phyloP scores from a whole-genome alignment of 2,113 vertebrate genomes.

The Dascyllus trimaculatus region DNA sequence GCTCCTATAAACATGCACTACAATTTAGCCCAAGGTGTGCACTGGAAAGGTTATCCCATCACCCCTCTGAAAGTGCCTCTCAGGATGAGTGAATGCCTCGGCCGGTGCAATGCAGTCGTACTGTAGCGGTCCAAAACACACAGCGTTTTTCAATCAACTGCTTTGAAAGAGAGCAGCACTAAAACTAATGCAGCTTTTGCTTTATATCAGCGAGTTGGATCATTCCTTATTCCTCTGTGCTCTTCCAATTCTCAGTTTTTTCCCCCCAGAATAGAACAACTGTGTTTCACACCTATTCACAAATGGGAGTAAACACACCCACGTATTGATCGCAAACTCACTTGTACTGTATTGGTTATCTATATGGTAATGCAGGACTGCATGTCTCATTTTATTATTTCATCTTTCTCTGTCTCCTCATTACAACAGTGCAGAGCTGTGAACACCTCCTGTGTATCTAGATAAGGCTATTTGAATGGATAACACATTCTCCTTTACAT shows the following conservation, averaged over 20 bases:
- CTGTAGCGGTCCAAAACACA: slow-evolving; percentile 13
- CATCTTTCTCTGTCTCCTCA: slow-evolving; percentile 75
- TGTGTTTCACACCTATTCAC: slow-evolving; percentile 32
- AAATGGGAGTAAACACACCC: slow-evolving; percentile 43
- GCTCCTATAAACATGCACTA: slow-evolving; percentile 78
- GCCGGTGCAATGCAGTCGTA: slow-evolving; percentile 23
- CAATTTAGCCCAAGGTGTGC: slow-evolving; percentile 77
- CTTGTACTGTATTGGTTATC: slow-evolving; percentile 76
- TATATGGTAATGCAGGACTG: slow-evolving; percentile 78
- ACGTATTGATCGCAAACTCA: slow-evolving; percentile 73
- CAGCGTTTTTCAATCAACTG: slow-evolving; percentile 8
- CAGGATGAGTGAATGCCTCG: slow-evolving; percentile 63
- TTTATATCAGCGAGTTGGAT: slow-evolving; percentile 21
- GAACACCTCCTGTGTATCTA: slow-evolving; percentile 73
- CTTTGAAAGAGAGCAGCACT: slow-evolving; percentile 17
- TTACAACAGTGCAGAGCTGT: slow-evolving; percentile 67
- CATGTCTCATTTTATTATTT: slow-evolving; percentile 76
- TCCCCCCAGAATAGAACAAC: slow-evolving; percentile 23
- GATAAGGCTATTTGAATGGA: slow-evolving; percentile 80
- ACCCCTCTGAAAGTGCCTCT: slow-evolving; percentile 66
- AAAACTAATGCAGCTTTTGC: slow-evolving; percentile 31
- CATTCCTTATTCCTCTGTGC: slow-evolving; percentile 5
- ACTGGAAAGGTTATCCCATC: slow-evolving; percentile 75
- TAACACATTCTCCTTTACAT: slow-evolving; percentile 67
- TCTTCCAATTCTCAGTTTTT: slow-evolving; percentile 9